Evolutionary conservation across 2,113 vertebrate species (phyloP), one percentile per base, ranked within the genome.

Genomic region (Machaerirhynchus nigripectus): DNA sequence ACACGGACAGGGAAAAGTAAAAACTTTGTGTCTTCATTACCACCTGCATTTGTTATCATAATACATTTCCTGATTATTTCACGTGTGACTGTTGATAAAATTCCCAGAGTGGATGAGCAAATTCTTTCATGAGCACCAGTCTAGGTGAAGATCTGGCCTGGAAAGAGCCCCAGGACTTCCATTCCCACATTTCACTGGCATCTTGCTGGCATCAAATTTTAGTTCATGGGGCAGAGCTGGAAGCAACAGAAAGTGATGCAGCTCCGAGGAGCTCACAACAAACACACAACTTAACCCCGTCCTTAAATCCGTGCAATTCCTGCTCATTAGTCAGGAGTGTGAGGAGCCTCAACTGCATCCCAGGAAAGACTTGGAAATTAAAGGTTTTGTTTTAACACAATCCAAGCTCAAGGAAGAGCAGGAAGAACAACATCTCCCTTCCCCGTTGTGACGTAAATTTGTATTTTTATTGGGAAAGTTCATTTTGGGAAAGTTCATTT

Each of bases 11-110:
- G 33, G 10, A 16, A 19, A 93, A 68, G 11, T 1, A 11, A 56
- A 60, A 71, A 7, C 3, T 9, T 23, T 1, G 12, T 49, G 31
- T 42, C 49, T 69, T 74, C 10, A 2, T 40, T 31, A 35, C 47
- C 19, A 37, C 75, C 44, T 77, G 74, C 67, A 6, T 39, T 73
- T 28, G 26, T 56, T 46, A 6, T 17, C 13, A 9, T 8, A 21
- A 52, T 8, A 0, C 3, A 31, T 49, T 78, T 31, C 18, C 53
- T 16, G n/a, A 7, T 76, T 47, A 40, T 57, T 85, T 64, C 33
- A 3, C 2, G 19, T 11, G 39, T 27, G 15, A 30, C 50, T 4
- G 4, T 22, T 65, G 7, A 7, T 8, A 0, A 8, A 6, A 42
- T 60, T 52, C 21, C 24, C 28, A 84, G 74, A 42, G 50, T 27